Base-by-base conservation (phyloP, 2,797 vertebrate genomes). In the Acrocephalus scirpaceus region DNA sequence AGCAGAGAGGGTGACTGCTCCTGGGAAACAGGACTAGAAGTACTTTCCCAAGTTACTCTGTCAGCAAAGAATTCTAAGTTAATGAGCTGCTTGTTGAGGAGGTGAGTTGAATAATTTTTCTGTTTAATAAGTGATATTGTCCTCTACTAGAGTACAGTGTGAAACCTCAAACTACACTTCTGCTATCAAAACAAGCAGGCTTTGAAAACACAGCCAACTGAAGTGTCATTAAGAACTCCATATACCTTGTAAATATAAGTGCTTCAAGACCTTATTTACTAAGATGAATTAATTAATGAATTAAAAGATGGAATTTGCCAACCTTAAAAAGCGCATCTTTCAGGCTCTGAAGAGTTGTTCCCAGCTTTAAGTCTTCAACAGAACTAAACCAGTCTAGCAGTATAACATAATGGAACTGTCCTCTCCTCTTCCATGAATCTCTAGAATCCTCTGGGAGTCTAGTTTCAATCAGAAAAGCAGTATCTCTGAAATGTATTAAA, bases 241-340 rank as follows among this genome's bases (percentile, higher is more conserved):
- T 9, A 54, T 7, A 57, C 13, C 44, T 57, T 40, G n/a, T 40
- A 73, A 62, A 78, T 64, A n/a, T 1, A 69, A 18, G 11, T 69
- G 47, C 23, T 92, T 84, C 79, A 64, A 67, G 61, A 38, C 29
- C 21, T 57, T 69, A n/a, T 51, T 81, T 78, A 79, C 38, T 10
- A 38, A 45, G 21, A 62, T 38, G 4, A 69, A 73, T 51, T 54
- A 78, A 82, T 36, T 5, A 40, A 40, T 61, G 3, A 69, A 54
- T 47, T 30, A 72, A 75, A 90, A 72, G 2, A 4, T 19, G 17
- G 92, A 94, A 93, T 65, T 75, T 86, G 69, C 91, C 95, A 95
- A 99, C 99, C 98, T 99, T 99, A 96, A 93, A 99, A 90, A 99
- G 98, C 2, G 99, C 99, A 84, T 99, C 99, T 98, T 99, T 99